Conservation (phyloP, 2,113 vertebrate species). For the Apodemus speciosus region DNA sequence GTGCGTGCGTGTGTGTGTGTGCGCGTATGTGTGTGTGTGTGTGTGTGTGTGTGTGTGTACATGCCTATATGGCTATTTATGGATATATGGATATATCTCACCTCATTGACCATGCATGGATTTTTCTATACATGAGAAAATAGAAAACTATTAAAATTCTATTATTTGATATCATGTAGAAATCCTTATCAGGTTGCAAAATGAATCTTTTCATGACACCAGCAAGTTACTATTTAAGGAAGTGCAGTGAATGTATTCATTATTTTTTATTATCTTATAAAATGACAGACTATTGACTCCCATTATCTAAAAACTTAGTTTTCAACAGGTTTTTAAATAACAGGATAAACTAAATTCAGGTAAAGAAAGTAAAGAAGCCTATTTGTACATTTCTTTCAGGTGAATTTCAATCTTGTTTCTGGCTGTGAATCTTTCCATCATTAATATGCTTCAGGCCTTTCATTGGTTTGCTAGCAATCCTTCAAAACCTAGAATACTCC, state of each 20-base stretch:
- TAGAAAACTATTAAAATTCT: conserved; percentile 4
- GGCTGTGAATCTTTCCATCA: background rate
- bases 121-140: background rate
- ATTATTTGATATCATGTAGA: background rate
- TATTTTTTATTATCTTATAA: conserved; percentile 16
- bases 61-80: too few relatives aligned
- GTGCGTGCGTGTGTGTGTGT: too few relatives aligned
- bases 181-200: background rate
- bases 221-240: background rate
- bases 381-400: background rate
- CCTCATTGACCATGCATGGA: background rate
- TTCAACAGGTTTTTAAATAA: background rate
- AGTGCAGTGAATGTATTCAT: background rate
- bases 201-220: background rate
- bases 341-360: background rate
- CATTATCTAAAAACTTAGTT: background rate
- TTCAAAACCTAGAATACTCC: background rate
- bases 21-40: too few relatives aligned
- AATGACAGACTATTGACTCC: background rate
- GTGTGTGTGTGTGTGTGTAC: too few relatives aligned
- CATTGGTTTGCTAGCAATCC: background rate
- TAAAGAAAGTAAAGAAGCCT: background rate
- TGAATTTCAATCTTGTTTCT: background rate
- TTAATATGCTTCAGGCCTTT: background rate
- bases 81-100: background rate